Conservation (phyloP, 2,797 vertebrate genomes). For the Bovichtus variegatus region DNA sequence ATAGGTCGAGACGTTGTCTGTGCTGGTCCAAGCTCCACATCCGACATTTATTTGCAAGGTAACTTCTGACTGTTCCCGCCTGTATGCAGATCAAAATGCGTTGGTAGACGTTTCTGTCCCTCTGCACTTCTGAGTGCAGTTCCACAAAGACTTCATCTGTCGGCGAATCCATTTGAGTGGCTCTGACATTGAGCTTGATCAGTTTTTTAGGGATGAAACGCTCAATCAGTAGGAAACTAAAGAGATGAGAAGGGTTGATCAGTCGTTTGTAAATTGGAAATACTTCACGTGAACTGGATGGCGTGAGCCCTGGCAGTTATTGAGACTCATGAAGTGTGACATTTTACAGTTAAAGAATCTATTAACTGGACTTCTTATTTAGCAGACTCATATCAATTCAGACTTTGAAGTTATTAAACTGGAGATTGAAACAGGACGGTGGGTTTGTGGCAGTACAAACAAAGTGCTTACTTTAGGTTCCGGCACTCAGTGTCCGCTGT, state of each 20-base stretch:
- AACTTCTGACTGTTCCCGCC: too few species aligned
- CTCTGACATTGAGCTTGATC: not conserved
- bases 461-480: slow-evolving; percentile 33
- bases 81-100: not conserved
- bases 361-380: not conserved
- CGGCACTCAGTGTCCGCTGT: slow-evolving; percentile 5
- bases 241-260: not conserved
- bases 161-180: not conserved
- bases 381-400: not conserved
- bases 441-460: slow-evolving; percentile 14
- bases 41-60: too few species aligned
- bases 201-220: not conserved
- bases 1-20: too few species aligned
- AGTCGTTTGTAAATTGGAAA: not conserved
- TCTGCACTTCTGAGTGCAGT: not conserved
- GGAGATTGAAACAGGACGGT: not conserved
- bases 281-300: not conserved
- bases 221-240: too few species aligned
- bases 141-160: not conserved
- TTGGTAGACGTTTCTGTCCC: not conserved
- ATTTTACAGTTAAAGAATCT: not conserved
- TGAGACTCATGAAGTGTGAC: not conserved
- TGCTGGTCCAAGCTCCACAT: too few species aligned
- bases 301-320: not conserved
- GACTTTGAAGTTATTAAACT: not conserved